Evolutionary conservation across 2,113 vertebrate genomes (phyloP).

Genomic region (Zosterops pallidus): DNA sequence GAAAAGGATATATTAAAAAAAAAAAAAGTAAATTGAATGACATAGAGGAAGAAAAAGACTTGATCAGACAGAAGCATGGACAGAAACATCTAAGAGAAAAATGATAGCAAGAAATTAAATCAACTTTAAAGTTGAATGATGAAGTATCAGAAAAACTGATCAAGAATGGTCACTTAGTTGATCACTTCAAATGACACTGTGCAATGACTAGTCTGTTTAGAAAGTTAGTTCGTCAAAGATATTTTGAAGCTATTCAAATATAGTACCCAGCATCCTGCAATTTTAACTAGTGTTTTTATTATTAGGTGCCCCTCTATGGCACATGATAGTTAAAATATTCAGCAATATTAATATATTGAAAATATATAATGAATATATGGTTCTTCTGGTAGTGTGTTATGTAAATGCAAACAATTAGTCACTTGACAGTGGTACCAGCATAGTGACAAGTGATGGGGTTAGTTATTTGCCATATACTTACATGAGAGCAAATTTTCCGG

Average conservation of each 20-base stretch:
- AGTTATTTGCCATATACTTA: background rate
- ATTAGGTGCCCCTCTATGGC: background rate
- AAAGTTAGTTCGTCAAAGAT: background rate
- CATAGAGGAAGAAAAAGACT: background rate
- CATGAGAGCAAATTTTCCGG: background rate
- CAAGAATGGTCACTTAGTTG: background rate
- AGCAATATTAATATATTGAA: background rate
- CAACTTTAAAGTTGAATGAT: background rate
- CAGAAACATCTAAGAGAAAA: background rate
- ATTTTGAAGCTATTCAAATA: background rate
- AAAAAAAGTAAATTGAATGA: background rate
- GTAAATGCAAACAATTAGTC: background rate
- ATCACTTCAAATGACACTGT: background rate
- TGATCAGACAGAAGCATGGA: background rate
- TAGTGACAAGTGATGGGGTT: background rate
- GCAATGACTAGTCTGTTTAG: background rate
- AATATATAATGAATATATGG: background rate
- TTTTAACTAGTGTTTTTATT: background rate
- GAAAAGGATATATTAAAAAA: background rate
- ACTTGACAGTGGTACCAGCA: background rate
- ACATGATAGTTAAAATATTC: background rate
- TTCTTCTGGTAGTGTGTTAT: background rate
- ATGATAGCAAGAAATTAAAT: background rate
- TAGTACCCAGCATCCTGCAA: background rate
- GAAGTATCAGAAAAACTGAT: background rate